Percentiles rank a stretch among this genome's conserved stretches.
phyloP scores from a whole-genome alignment of 1,140 invertebrate species.

The Lepidostoma basale region DNA sequence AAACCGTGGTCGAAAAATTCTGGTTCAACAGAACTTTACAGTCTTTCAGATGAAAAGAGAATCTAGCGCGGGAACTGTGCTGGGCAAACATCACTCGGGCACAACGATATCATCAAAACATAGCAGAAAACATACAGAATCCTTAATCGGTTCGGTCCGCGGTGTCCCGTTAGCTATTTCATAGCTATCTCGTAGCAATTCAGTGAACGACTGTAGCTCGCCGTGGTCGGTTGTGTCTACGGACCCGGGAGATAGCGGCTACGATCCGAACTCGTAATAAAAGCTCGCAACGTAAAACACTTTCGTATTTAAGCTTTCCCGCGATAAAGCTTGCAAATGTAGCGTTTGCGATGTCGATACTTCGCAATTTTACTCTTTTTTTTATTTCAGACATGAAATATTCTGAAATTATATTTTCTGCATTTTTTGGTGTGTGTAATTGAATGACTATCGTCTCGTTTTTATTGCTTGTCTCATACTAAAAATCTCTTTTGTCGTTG shows the following conservation, averaged over 20 bases:
- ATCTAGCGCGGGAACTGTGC: conserved; percentile 11
- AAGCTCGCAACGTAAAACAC: conserved; percentile 6
- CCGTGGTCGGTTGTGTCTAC: conserved; percentile 27
- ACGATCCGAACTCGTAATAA: background rate
- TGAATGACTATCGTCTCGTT: conserved; percentile 14
- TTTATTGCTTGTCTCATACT: conserved; percentile 10
- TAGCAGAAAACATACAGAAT: conserved; percentile 18
- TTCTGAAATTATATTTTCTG: background rate
- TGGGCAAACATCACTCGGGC: background rate
- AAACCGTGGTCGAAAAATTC: too few relatives aligned
- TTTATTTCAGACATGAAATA: background rate
- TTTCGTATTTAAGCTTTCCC: too few relatives aligned
- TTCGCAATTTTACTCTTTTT: too few relatives aligned
- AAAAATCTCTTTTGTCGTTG: conserved; percentile 5
- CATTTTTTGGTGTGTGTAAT: background rate
- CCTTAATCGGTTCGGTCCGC: conserved; percentile 2
- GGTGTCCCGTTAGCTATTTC: background rate
- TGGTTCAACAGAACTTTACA: too few relatives aligned
- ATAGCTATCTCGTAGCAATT: conserved; percentile 1
- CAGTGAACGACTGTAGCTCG: conserved; percentile 36
- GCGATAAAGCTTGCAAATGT: too few relatives aligned
- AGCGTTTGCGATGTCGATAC: too few relatives aligned
- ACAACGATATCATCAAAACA: conserved; percentile 17
- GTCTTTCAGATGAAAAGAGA: conserved; percentile 11
- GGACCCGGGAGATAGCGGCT: background rate